Base-by-base conservation (phyloP, 2,888 invertebrate species). In the Hypselothyrea guttata region DNA sequence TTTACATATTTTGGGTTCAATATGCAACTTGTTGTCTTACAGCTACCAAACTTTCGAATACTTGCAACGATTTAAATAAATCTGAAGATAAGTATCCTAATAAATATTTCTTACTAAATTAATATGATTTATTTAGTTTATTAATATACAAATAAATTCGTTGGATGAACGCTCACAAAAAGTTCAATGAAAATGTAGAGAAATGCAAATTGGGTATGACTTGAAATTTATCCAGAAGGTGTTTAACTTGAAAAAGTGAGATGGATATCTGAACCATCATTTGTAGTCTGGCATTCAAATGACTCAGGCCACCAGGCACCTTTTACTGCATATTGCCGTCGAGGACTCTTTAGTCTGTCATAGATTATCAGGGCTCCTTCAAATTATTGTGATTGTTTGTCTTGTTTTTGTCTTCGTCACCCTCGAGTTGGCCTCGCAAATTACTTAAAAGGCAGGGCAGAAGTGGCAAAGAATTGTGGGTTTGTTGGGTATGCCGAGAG, bases 321-420 rank as follows among this genome's bases (percentile, higher is more conserved):
- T 67, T 69, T 65, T 18, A n/a, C 38, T 18, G n/a, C 7, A 1
- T 9, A 9, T 13, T 58, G 52, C 38, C 37, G 30, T n/a, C 56
- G 58, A 59, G 56, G 51, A 65, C 65, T 72, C 65, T 75, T 75
- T 68, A 22, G 57, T 40, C 61, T 54, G 68, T 33, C 65, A 41
- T 68, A 78, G 79, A 72, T 75, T 65, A 78, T 75, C 74, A 75
- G 71, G 45, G 31, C 30, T 53, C 49, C 34, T 65, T 42, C 52
- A 78, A 78, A 78, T 72, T 78, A 72, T 68, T 78, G 64, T 54
- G 68, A 72, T 64, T 63, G 53, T 49, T 22, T 41, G 53, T 49
- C 28, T 41, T 63, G 58, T 46, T 46, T 56, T 46, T 33, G 57
- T 47, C 53, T 13, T 41, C 12, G 41, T 46, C 51, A 35, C 54